Conservation (phyloP, 2,888 invertebrate genomes). For the Stenurella melanura region DNA sequence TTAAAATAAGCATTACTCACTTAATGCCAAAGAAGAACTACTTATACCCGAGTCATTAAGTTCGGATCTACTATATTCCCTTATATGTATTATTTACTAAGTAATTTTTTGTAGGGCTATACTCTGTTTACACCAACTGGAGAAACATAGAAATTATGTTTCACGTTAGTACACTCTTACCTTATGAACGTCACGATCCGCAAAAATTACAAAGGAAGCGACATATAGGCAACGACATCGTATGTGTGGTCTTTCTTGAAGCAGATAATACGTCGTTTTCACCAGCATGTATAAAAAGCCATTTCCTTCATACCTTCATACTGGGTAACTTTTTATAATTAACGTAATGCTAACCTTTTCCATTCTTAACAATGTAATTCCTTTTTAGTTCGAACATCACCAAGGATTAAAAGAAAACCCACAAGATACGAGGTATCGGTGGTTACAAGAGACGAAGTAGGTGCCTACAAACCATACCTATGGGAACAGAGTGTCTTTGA, state of each 20-base stretch:
- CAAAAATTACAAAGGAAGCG: slow-evolving; percentile 95
- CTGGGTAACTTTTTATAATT: slow-evolving; percentile 75
- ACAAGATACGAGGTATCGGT: slow-evolving; percentile 94
- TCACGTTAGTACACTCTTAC: slow-evolving; percentile 93
- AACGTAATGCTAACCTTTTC: slow-evolving; percentile 26
- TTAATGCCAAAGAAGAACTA: neutral
- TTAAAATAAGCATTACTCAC: no score
- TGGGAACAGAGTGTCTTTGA: slow-evolving; percentile 97
- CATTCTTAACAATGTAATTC: neutral
- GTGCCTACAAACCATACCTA: slow-evolving; percentile 95
- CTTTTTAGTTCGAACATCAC: slow-evolving; percentile 86
- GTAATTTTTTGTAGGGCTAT: slow-evolving; percentile 78
- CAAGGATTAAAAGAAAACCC: slow-evolving; percentile 89
- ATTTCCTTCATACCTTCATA: slow-evolving; percentile 95
- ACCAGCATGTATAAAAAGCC: slow-evolving; percentile 95
- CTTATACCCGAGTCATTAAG: neutral
- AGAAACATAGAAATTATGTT: slow-evolving; percentile 97
- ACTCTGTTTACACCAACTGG: slow-evolving; percentile 96
- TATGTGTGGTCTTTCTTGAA: slow-evolving; percentile 95
- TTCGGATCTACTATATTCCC: neutral
- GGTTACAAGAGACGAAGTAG: slow-evolving; percentile 94
- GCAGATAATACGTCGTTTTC: slow-evolving; percentile 95
- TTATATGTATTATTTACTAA: neutral
- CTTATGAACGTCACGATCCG: slow-evolving; percentile 94
- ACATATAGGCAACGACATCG: slow-evolving; percentile 96